A percentile compares a stretch with the other conserved stretches of the same genome.
These are phyloP conservation scores for Platichthys flesus DNA, from an alignment of 2,113 vertebrate species.

Conservation along the genomic window DNA sequence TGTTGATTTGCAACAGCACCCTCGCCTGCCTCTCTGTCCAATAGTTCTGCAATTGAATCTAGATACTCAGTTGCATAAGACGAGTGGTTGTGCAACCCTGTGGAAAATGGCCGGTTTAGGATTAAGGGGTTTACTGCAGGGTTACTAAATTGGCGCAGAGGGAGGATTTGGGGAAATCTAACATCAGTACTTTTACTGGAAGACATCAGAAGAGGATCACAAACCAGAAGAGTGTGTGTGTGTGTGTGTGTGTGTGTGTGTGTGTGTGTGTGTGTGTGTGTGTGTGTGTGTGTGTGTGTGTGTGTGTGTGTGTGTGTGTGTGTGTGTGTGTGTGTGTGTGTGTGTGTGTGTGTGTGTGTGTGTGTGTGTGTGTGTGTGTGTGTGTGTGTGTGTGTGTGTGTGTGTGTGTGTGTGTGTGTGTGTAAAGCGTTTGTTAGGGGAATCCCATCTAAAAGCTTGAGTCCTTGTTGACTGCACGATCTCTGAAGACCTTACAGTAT, in stretches of 20 bases:
- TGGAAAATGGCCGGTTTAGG: slow-evolving; percentile 62
- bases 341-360: background rate
- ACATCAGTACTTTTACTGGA: background rate
- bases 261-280: background rate
- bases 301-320: background rate
- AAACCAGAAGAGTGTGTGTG: background rate
- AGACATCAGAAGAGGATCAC: background rate
- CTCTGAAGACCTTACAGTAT: slow-evolving; percentile 11
- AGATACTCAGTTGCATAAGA: slow-evolving; percentile 62
- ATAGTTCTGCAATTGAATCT: slow-evolving; percentile 53
- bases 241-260: background rate
- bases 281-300: background rate
- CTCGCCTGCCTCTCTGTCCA: slow-evolving; percentile 21
- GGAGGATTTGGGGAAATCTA: slow-evolving; percentile 32
- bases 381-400: background rate
- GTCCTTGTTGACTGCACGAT: background rate
- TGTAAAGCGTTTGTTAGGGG: background rate
- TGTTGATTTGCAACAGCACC: slow-evolving; percentile 24
- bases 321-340: background rate
- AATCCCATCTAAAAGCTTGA: slow-evolving; percentile 1
- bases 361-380: slow-evolving; percentile 5
- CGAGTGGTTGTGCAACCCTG: slow-evolving; percentile 53
- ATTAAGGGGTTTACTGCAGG: slow-evolving; percentile 60
- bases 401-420: slow-evolving; percentile 8
- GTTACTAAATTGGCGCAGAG: slow-evolving; percentile 43